phyloP scores from a whole-genome alignment of 2,888 invertebrate species.

The Arenicola marina region DNA sequence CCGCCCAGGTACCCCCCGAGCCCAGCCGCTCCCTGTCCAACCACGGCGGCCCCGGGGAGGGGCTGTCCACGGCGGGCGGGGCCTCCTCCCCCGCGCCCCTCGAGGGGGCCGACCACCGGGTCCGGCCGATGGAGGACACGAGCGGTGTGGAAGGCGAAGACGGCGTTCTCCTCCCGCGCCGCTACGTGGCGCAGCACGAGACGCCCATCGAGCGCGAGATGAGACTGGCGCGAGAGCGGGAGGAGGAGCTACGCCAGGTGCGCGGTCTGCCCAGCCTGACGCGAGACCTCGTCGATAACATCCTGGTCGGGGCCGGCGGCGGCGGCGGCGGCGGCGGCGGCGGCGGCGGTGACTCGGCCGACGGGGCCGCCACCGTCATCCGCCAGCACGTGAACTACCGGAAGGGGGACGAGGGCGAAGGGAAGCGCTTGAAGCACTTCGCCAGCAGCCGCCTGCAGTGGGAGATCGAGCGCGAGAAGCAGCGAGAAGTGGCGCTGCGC shows the following conservation, averaged over 20 bases:
- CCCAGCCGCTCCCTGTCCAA: neutral
- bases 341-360: neutral
- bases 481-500: conserved; percentile 80
- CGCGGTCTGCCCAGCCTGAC: conserved; percentile 10
- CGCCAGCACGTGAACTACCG: neutral
- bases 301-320: neutral
- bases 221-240: conserved; percentile 63
- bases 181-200: conserved; percentile 47
- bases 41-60: neutral
- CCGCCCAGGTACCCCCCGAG: neutral
- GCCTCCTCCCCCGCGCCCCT: neutral
- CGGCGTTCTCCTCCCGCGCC: neutral
- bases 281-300: neutral
- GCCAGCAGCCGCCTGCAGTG: conserved; percentile 76
- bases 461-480: conserved; percentile 84
- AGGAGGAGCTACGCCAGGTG: conserved; percentile 61
- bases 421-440: conserved; percentile 48
- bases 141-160: conserved; percentile 8
- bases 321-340: neutral
- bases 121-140: conserved; percentile 13
- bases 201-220: conserved; percentile 66
- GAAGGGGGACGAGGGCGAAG: conserved; percentile 18
- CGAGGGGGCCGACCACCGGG: neutral
- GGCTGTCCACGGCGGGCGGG: neutral
- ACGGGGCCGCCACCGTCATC: neutral